These are phyloP conservation scores for Nemurella pictetii DNA, from an alignment of 2,888 invertebrate genomes.

Conservation along the genomic window DNA sequence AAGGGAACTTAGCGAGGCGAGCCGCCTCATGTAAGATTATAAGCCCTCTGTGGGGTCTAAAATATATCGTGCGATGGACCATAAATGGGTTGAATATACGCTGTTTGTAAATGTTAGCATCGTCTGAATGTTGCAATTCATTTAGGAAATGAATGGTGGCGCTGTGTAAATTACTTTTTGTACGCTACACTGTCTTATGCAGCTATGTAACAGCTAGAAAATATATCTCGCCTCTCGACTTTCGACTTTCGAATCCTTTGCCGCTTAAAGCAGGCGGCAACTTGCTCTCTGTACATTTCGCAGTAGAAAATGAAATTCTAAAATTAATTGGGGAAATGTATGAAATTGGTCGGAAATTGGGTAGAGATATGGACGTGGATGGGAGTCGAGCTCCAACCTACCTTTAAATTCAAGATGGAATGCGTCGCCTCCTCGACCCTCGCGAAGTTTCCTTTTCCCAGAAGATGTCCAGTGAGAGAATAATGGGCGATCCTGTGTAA, in stretches of 20 bases:
- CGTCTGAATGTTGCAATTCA: not conserved
- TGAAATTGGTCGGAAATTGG: not conserved
- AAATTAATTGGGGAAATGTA: not conserved
- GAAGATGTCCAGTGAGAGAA: conserved; percentile 67
- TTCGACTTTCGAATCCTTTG: not conserved
- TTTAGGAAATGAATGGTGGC: not conserved
- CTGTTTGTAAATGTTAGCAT: not conserved
- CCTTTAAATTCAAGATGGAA: conserved; percentile 68
- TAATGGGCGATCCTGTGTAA: conserved; percentile 66
- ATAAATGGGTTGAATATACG: not conserved
- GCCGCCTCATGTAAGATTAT: not conserved
- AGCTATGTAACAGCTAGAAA: not conserved
- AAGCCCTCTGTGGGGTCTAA: not conserved
- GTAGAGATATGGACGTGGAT: not conserved
- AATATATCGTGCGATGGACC: not conserved
- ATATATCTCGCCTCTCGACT: not conserved
- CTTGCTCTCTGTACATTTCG: not conserved
- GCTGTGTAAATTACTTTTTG: not conserved
- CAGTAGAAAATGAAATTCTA: not conserved
- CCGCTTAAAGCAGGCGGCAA: not conserved
- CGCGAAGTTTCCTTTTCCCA: conserved; percentile 78
- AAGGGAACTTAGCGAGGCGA: not conserved
- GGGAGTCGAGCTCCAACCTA: conserved; percentile 48
- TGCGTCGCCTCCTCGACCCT: conserved; percentile 74
- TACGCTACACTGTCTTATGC: not conserved